Base-by-base conservation (phyloP, 2,797 vertebrate genomes). In the Adelosebastes latens region DNA sequence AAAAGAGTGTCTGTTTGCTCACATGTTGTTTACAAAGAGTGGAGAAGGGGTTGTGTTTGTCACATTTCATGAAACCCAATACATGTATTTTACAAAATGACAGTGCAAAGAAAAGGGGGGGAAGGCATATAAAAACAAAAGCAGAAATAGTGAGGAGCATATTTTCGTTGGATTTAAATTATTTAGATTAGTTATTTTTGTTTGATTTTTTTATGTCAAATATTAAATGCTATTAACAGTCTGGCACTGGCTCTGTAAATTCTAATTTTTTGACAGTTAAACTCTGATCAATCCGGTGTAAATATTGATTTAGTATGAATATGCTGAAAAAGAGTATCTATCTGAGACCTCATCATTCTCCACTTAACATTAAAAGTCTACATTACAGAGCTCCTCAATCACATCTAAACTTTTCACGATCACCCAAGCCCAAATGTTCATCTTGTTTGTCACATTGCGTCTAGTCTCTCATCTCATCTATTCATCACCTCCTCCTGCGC, bases 261-360 rank as follows among this genome's bases (percentile, higher is more conserved):
- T 58, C 18, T 31, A 1, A 7, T 9, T 2, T 2, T 64, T 10
- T 79, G 3, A 46, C 7, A 18, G 8, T 64, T 29, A 39, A 64
- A 73, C 80, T 81, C 80, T 49, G 25, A 58, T 59, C 22, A 42
- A 63, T 8, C 4, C 1, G 2, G 25, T 87, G n/a, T 58, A 93
- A 93, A 93, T 93, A 95, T 91, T 90, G 83, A 95, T 94, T 90
- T 73, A 72, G 32, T 72, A 49, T 77, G 83, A 92, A 89, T 76
- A 75, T 89, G 76, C 75, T 91, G 62, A 89, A 92, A 75, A 91
- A 91, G 86, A 70, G 65, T 60, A 77, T 68, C 72, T 73, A 74
- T 75, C 62, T 32, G 18, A 65, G 58, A 76, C 61, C 39, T 59
- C 31, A 42, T 22, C 13, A 55, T 76, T 84, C 24, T 58, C 86